Conservation (phyloP, 2,888 invertebrate genomes). For the Xanthia icteritia region DNA sequence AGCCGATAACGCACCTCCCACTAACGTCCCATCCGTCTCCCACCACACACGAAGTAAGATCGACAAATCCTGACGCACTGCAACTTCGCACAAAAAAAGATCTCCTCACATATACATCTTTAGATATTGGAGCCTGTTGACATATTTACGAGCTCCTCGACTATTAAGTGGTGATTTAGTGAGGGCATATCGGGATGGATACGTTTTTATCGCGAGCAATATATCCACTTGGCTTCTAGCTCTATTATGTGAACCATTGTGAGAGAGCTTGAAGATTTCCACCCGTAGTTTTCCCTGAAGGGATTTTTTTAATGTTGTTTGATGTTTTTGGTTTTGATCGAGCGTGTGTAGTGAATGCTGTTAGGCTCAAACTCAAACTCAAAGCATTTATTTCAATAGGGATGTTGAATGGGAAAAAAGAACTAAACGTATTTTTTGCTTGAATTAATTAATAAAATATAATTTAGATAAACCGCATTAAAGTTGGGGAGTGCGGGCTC, state of each 20-base stretch:
- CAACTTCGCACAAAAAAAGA: constrained; percentile 74
- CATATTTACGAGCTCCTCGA: constrained; percentile 89
- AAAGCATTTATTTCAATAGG: no score
- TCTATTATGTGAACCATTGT: constrained; percentile 85
- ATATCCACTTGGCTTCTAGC: constrained; percentile 85
- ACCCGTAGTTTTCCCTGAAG: constrained; percentile 59
- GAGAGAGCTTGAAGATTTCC: constrained; percentile 68
- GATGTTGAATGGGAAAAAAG: no score
- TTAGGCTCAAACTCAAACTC: no score
- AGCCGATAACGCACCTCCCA: constrained; percentile 37
- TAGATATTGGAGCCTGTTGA: constrained; percentile 89
- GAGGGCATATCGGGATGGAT: constrained; percentile 89
- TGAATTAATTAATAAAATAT: no score
- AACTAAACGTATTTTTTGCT: no score
- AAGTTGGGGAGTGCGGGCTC: no score
- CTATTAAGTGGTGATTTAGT: constrained; percentile 90
- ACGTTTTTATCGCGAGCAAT: constrained; percentile 89
- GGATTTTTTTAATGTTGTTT: constrained; percentile 53
- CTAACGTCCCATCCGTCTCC: constrained; percentile 27
- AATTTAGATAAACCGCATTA: no score
- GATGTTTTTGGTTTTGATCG: constrained; percentile 14
- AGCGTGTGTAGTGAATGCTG: neutral
- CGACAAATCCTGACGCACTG: constrained; percentile 73
- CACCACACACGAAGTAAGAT: constrained; percentile 58
- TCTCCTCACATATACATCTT: constrained; percentile 83